A percentile compares a stretch with the other conserved stretches of the same genome.
Evolutionary conservation across 2,888 invertebrate genomes (phyloP).

Genomic region (Eristalinus sepulchralis): DNA sequence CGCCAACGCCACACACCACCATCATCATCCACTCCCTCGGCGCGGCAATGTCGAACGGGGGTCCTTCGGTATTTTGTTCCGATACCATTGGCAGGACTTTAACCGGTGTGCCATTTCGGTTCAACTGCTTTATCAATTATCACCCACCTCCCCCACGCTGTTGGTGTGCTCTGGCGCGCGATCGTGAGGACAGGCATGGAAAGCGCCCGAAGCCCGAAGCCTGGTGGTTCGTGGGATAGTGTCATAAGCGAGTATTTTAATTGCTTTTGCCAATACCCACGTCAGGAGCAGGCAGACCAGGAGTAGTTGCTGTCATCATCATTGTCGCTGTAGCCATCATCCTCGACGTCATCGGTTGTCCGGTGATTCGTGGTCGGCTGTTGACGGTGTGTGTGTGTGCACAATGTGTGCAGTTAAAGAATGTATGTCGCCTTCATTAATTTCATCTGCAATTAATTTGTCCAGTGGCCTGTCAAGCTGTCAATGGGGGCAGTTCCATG

Average conservation of each 20-base stretch:
- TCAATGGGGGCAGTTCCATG: neutral
- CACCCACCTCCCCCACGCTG: neutral
- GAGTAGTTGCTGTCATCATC: neutral
- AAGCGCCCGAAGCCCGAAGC: neutral
- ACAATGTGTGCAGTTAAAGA: neutral
- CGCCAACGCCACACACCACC: neutral
- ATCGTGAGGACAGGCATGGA: neutral
- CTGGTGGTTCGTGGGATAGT: slow-evolving; percentile 17
- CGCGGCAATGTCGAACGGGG: neutral
- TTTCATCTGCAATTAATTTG: slow-evolving; percentile 59
- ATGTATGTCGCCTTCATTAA: slow-evolving; percentile 34
- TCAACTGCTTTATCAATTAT: slow-evolving; percentile 59
- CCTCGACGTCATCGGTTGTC: neutral
- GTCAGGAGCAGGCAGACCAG: neutral
- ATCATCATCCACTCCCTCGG: neutral
- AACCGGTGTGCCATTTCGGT: slow-evolving; percentile 44
- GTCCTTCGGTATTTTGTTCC: slow-evolving; percentile 21
- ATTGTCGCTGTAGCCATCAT: neutral
- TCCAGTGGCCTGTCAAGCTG: slow-evolving; percentile 52
- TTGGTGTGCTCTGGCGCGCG: neutral
- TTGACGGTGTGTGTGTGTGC: neutral
- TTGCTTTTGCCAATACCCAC: slow-evolving; percentile 47
- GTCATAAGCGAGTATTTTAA: slow-evolving; percentile 55
- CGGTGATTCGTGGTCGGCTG: neutral
- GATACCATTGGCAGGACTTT: slow-evolving; percentile 2